These are phyloP conservation scores for Brachypteracias leptosomus DNA, from an alignment of 2,113 vertebrate species.

Conservation along the genomic window DNA sequence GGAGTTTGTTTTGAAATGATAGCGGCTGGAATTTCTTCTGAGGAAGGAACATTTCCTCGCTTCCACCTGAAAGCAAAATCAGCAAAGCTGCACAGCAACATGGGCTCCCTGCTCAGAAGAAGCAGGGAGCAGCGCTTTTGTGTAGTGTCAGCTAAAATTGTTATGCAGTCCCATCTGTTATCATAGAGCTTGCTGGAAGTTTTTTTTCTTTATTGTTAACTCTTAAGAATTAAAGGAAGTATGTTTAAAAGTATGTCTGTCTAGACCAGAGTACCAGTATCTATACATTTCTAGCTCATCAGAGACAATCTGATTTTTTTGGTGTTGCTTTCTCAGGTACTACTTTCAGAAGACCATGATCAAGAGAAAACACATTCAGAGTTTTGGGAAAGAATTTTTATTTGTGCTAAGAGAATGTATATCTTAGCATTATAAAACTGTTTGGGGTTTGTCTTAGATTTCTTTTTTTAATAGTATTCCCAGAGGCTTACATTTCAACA, in stretches of 20 bases:
- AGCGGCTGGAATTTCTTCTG: neutral
- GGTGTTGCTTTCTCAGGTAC: neutral
- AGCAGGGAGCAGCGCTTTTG: neutral
- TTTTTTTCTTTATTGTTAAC: neutral
- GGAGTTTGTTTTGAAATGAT: neutral
- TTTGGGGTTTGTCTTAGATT: neutral
- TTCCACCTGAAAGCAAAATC: conserved; percentile 16
- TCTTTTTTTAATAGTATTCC: neutral
- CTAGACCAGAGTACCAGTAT: neutral
- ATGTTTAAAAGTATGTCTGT: neutral
- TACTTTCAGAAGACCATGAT: neutral
- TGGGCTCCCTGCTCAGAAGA: neutral
- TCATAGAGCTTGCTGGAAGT: neutral
- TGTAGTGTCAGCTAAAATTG: neutral
- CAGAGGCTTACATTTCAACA: neutral
- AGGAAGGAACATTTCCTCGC: neutral
- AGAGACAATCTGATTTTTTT: neutral
- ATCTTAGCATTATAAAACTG: neutral
- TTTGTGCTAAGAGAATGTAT: neutral
- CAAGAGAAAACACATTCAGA: neutral
- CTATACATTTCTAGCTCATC: neutral
- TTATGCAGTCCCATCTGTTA: conserved; percentile 26
- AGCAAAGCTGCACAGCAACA: neutral
- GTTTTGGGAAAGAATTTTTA: neutral
- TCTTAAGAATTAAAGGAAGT: neutral